Evolutionary conservation across 2,888 invertebrate genomes (phyloP), one percentile per base, ranked within the genome.

Genomic region (Cenopis cana): DNA sequence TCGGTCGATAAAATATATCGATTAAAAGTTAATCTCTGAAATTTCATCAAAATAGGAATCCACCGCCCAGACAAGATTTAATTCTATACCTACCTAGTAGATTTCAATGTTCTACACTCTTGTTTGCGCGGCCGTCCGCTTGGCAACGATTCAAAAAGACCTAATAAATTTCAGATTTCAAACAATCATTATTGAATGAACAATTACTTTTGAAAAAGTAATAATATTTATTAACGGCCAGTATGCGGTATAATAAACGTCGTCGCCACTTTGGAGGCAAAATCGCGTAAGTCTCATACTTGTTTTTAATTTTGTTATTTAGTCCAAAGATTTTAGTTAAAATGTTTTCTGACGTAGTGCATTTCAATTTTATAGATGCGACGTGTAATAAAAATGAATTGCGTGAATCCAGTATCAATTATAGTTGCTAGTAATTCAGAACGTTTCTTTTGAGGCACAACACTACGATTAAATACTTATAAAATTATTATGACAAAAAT

Each of bases 91-190:
- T n/a, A 12, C 18, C n/a, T 11, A n/a, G 9, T 17, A 52, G 11
- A 36, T 33, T 62, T 49, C 5, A 18, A 61, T 49, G 10, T 12
- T 62, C n/a, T 20, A 52, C 18, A 8, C 36, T 62, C 20, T 52
- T 20, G 38, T 38, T 12, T 33, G 33, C 20, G 17, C 20, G 33
- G 61, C 18, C 20, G 8, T 1, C 24, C 20, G 36, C n/a, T 59
- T 68, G 68, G 61, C 68, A 55, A 55, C 61, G 46, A 24, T 54
- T 55, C 46, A 61, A 61, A 61, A 61, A 0, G 20, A 61, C 12
- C 20, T 46, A 49, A 55, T 61, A 33, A 68, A 61, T 61, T 41
- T 61, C 9, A 55, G n/a, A 54, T 55, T 55, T 17, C 54, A 68
- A 68, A 54, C 33, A 68, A 60, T 54, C 52, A 33, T 68, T 52